These are phyloP conservation scores for Punctoribates punctum DNA, from an alignment of 2,888 invertebrate species.

Conservation along the genomic window DNA sequence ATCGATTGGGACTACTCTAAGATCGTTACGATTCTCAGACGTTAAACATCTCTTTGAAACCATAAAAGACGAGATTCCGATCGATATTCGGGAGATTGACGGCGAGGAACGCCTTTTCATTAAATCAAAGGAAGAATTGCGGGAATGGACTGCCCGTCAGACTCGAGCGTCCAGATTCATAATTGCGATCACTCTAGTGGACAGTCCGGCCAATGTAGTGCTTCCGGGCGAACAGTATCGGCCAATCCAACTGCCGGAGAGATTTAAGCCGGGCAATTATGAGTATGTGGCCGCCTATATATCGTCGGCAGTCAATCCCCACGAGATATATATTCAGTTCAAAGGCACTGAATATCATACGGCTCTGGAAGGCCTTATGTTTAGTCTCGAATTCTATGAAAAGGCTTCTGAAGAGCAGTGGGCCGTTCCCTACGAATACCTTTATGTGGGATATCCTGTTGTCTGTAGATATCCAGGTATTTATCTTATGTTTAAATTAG, in stretches of 20 bases:
- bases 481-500: not conserved
- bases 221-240: not conserved
- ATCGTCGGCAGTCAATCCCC: constrained; percentile 8
- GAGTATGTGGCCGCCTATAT: constrained; percentile 11
- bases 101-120: not conserved
- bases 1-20: not conserved
- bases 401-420: not conserved
- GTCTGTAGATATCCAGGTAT: constrained; percentile 4
- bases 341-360: not conserved
- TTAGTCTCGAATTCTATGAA: not conserved
- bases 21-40: not conserved
- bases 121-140: not conserved
- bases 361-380: not conserved
- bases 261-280: not conserved
- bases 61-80: not conserved
- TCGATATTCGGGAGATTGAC: not conserved
- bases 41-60: not conserved
- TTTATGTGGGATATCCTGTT: not conserved
- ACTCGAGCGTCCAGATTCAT: not conserved
- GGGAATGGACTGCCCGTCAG: not conserved
- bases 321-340: constrained; percentile 19
- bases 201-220: not conserved
- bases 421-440: constrained; percentile 2
- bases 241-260: not conserved
- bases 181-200: not conserved